Percentiles rank a stretch among this genome's conserved stretches.
These are phyloP conservation scores for Drosophila picticornis DNA, from an alignment of 2,888 invertebrate species.

Conservation along the genomic window DNA sequence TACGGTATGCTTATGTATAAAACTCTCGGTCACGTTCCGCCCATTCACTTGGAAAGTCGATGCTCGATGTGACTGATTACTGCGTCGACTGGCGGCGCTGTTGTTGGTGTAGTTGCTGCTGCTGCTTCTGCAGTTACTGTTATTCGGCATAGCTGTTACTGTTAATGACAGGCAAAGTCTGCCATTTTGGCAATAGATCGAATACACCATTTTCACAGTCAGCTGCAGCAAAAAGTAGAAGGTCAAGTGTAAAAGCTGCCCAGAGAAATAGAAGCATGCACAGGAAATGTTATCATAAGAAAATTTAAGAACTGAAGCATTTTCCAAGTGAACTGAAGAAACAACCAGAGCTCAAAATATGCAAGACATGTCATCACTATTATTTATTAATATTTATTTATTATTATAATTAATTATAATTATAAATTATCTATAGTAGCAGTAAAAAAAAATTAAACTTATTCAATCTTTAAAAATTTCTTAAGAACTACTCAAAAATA, in stretches of 20 bases:
- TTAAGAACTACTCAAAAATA: background rate
- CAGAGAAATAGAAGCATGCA: background rate
- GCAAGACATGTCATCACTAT: too few relatives aligned
- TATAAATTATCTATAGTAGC: background rate
- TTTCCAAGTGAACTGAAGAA: background rate
- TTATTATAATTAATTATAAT: too few relatives aligned
- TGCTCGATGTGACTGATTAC: slow-evolving; percentile 80
- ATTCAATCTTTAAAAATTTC: background rate
- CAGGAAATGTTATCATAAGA: background rate
- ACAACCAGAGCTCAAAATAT: background rate
- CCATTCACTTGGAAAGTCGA: slow-evolving; percentile 81
- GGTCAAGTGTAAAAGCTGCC: slow-evolving; percentile 36
- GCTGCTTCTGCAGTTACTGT: slow-evolving; percentile 17
- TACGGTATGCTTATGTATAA: slow-evolving; percentile 22
- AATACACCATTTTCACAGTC: slow-evolving; percentile 21
- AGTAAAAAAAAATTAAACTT: background rate
- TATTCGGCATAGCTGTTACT: slow-evolving; percentile 34
- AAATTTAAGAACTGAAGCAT: background rate
- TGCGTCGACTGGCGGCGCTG: slow-evolving; percentile 50
- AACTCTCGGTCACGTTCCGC: slow-evolving; percentile 75
- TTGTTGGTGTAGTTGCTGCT: slow-evolving; percentile 22
- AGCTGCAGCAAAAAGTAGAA: slow-evolving; percentile 28
- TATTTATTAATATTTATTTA: too few relatives aligned
- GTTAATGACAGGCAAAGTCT: slow-evolving; percentile 77
- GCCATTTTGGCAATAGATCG: slow-evolving; percentile 69